A percentile compares a stretch with the other conserved stretches of the same genome.
Evolutionary conservation across 2,888 invertebrate species (phyloP).

Genomic region (Drepana falcataria): DNA sequence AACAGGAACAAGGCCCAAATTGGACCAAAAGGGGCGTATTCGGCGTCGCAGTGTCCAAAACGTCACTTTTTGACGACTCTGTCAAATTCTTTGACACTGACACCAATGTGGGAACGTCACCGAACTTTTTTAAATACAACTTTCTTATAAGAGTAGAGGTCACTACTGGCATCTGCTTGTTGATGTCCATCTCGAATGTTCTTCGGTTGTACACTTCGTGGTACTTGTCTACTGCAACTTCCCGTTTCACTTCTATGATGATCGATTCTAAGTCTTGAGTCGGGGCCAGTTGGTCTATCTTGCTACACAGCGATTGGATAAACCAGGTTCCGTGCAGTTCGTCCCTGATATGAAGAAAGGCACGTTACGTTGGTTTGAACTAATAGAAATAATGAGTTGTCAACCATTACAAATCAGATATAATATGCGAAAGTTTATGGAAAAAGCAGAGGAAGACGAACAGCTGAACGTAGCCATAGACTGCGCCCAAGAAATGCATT

Average conservation of each 20-base stretch:
- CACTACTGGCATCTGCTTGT: conserved; percentile 47
- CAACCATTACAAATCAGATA: too few relatives aligned
- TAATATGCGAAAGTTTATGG: too few relatives aligned
- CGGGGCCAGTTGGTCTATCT: conserved; percentile 38
- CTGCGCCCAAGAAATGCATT: too few relatives aligned
- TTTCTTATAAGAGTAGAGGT: conserved; percentile 52
- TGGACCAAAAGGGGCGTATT: conserved; percentile 28
- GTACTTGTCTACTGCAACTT: conserved; percentile 49
- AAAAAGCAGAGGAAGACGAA: too few relatives aligned
- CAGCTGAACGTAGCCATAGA: too few relatives aligned
- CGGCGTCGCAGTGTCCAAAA: conserved; percentile 20
- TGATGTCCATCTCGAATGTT: conserved; percentile 35
- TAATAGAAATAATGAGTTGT: too few relatives aligned
- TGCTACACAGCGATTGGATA: conserved; percentile 54
- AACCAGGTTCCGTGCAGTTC: conserved; percentile 56
- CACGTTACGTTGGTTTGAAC: not conserved
- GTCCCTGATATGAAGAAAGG: conserved; percentile 9
- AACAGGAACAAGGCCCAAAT: conserved; percentile 38
- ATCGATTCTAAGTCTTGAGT: conserved; percentile 52
- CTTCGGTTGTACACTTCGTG: conserved; percentile 33
- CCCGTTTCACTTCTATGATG: conserved; percentile 49
- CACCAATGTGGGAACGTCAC: conserved; percentile 14
- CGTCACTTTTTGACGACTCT: conserved; percentile 19
- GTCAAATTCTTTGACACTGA: conserved; percentile 2
- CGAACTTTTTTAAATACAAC: conserved; percentile 38